Evolutionary conservation across 2,797 vertebrate species (phyloP), one percentile per base, ranked within the genome.

Genomic region (Cossypha dichroa): DNA sequence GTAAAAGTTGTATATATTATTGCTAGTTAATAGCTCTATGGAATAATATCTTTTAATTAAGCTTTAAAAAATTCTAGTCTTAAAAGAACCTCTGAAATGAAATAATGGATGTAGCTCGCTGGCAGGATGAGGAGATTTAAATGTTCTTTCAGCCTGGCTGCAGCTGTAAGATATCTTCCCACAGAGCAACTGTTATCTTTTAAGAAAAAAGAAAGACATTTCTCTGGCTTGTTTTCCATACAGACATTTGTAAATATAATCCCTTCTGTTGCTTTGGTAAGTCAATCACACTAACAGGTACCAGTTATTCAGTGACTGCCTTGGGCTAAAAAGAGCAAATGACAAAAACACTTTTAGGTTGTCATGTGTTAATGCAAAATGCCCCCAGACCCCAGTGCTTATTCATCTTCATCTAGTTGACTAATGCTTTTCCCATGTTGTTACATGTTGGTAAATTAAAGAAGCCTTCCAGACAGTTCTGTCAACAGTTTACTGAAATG

Each of bases 341-440:
- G 98, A 98, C 98, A 98, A 97, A 98, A 98, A 93, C 97, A 97
- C 96, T 98, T 98, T 97, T 97, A 97, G 97, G 96, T 98, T 98
- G 98, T 98, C 98, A 98, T 97, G 97, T 97, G 97, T 98, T 98
- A 98, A 98, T 97, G 98, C 97, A 97, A 98, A 98, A 98, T 98
- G 98, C 97, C 97, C 95, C 95, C 83, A 96, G 97, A 97, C 97
- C 97, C 96, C 91, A 59, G 67, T 82, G 94, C 97, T 97, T 98
- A 98, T 98, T 98, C 98, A 98, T 98, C 98, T 98, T 98, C 98
- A 98, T 98, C 98, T 97, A 85, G 88, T 97, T 98, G 98, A 98
- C 98, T 97, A 98, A 98, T 98, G 98, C 97, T 96, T 98, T 98
- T 96, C 97, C 97, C 95, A 95, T 96, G 98, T 97, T 98, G 97